Conservation (phyloP, 2,113 vertebrate species). For the Planiliza haematocheilus region DNA sequence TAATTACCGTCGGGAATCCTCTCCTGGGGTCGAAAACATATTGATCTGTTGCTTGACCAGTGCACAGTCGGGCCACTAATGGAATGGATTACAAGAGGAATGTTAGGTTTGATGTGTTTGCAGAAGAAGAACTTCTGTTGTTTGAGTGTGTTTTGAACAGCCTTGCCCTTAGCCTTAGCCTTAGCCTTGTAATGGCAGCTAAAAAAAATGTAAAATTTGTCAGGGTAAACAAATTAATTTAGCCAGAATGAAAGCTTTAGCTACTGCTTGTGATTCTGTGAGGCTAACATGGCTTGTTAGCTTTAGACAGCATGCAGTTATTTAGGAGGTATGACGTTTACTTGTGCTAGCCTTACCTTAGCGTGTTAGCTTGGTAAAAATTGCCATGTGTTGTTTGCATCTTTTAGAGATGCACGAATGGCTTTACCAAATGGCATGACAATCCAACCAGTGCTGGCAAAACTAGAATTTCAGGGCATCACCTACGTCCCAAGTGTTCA, state of each 20-base stretch:
- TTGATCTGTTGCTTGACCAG: slow-evolving; percentile 54
- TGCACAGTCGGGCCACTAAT: slow-evolving; percentile 39
- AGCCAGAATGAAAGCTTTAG: too few species aligned
- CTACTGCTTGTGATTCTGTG: neutral
- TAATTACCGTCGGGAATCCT: slow-evolving; percentile 58
- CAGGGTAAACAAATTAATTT: neutral
- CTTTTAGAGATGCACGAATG: neutral
- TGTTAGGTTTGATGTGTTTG: slow-evolving; percentile 55
- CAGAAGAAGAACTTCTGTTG: slow-evolving; percentile 25
- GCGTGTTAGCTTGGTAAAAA: neutral
- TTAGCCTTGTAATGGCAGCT: neutral
- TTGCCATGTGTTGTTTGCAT: too few species aligned
- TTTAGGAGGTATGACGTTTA: neutral
- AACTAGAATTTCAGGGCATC: too few species aligned
- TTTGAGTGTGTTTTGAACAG: slow-evolving; percentile 22
- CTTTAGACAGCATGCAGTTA: too few species aligned
- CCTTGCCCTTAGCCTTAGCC: slow-evolving; percentile 43
- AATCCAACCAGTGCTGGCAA: too few species aligned
- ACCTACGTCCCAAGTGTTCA: too few species aligned
- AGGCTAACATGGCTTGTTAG: neutral
- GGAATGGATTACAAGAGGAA: slow-evolving; percentile 58
- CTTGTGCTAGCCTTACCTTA: neutral
- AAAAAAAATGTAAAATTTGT: slow-evolving; percentile 11
- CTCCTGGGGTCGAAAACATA: slow-evolving; percentile 38
- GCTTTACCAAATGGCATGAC: neutral